Conservation (phyloP, 1,140 invertebrate species). For the Lepidotrigona ventralis region DNA sequence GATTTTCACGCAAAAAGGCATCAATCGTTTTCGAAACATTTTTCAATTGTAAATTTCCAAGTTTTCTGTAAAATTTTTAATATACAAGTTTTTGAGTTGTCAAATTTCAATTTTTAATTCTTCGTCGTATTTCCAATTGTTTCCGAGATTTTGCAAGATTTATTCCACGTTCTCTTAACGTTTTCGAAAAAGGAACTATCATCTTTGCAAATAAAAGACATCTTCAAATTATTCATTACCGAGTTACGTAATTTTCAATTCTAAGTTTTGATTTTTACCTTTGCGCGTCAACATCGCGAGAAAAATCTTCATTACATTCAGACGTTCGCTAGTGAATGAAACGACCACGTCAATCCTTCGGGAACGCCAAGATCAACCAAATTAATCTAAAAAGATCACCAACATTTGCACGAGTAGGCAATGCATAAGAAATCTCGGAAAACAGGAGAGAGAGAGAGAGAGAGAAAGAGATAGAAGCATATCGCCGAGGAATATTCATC, state of each 20-base stretch:
- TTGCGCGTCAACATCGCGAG: neutral
- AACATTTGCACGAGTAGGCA: neutral
- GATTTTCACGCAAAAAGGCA: neutral
- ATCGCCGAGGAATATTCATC: neutral
- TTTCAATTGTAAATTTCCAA: neutral
- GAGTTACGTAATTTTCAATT: neutral
- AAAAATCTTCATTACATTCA: neutral
- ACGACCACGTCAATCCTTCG: neutral
- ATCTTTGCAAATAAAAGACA: neutral
- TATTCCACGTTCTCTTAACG: neutral
- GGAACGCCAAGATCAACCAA: neutral
- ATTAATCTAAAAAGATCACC: neutral
- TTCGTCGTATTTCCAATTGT: too few species aligned
- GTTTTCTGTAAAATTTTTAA: neutral
- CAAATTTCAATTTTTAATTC: neutral
- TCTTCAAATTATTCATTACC: neutral
- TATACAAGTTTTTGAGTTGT: neutral
- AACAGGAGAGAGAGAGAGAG: neutral
- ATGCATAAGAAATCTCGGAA: too few species aligned
- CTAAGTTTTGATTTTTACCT: neutral
- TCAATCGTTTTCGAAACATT: neutral
- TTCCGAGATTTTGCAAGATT: neutral
- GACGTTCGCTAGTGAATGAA: neutral
- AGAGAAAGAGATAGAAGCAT: neutral
- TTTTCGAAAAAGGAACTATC: neutral